A percentile compares a stretch with the other conserved stretches of the same genome.
These are phyloP conservation scores for Strongylocentrotus purpuratus DNA, from an alignment of 35 echinoderm and acorn worm species.

Conservation along the genomic window DNA sequence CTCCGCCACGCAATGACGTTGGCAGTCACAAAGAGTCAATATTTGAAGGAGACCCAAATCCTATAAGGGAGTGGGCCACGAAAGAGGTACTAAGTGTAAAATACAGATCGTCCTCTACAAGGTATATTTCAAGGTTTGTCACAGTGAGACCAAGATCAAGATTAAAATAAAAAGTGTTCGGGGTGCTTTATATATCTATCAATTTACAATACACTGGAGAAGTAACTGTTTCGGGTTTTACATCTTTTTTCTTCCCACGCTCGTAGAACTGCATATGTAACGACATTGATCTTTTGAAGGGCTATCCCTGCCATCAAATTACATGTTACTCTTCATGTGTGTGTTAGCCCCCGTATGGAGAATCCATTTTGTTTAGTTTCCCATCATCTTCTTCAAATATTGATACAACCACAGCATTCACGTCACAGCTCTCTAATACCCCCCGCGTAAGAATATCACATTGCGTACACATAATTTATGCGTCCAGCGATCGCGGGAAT, in stretches of 20 bases:
- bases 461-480: neutral
- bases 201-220: too few relatives aligned
- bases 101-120: neutral
- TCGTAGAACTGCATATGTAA: neutral
- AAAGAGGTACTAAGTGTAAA: neutral
- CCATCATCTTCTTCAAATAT: constrained; percentile 18
- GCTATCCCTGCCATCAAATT: neutral
- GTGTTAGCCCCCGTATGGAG: neutral
- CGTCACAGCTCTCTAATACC: neutral
- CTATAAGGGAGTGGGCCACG: neutral
- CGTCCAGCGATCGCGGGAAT: neutral
- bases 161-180: neutral
- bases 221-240: too few relatives aligned
- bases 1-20: neutral
- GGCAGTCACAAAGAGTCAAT: neutral
- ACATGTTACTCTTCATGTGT: constrained; percentile 6
- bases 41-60: neutral
- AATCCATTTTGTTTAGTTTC: constrained; percentile 13
- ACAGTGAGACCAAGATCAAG: neutral
- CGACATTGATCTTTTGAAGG: neutral
- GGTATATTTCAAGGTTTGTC: neutral
- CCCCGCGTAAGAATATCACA: neutral
- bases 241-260: neutral
- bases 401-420: neutral
- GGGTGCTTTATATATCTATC: too few relatives aligned